phyloP scores from a whole-genome alignment of 2,888 invertebrate genomes.

The Sphaeridia pumilis region DNA sequence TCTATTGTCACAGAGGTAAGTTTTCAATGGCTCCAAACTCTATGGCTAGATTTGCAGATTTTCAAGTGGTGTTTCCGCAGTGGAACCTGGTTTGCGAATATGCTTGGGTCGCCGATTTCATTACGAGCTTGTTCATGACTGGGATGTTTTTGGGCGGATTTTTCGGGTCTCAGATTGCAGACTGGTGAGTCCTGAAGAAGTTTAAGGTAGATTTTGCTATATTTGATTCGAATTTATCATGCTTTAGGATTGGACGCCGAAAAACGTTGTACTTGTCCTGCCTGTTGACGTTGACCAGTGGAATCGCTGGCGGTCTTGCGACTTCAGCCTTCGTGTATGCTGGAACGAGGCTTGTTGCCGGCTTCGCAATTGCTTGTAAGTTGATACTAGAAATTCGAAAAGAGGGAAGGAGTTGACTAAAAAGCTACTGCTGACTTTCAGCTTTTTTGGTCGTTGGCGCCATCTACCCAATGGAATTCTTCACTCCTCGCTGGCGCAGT shows the following conservation, averaged over 20 bases:
- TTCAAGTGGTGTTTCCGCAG: too few relatives aligned
- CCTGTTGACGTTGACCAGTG: constrained; percentile 21
- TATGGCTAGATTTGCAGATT: too few relatives aligned
- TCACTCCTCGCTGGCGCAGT: constrained; percentile 23
- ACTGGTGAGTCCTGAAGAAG: constrained; percentile 7
- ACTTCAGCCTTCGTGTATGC: constrained; percentile 21
- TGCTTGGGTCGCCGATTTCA: constrained; percentile 23
- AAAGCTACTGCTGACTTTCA: constrained; percentile 1
- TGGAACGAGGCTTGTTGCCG: constrained; percentile 19
- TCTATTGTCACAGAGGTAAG: background rate
- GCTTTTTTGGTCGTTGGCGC: constrained; percentile 25
- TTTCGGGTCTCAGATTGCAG: constrained; percentile 16
- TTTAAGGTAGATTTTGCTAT: background rate
- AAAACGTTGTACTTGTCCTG: constrained; percentile 22
- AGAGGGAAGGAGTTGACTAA: too few relatives aligned
- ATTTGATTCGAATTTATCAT: background rate
- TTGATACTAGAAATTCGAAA: too few relatives aligned
- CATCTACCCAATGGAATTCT: constrained; percentile 29
- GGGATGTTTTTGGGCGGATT: constrained; percentile 21
- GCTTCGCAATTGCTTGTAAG: constrained; percentile 26
- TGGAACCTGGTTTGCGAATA: constrained; percentile 21
- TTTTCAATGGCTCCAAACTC: too few relatives aligned
- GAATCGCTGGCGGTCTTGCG: constrained; percentile 21
- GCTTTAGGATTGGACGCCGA: constrained; percentile 22
- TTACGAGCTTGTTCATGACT: constrained; percentile 22